Conservation (phyloP, 2,113 vertebrate genomes). For the Dromas ardeola region DNA sequence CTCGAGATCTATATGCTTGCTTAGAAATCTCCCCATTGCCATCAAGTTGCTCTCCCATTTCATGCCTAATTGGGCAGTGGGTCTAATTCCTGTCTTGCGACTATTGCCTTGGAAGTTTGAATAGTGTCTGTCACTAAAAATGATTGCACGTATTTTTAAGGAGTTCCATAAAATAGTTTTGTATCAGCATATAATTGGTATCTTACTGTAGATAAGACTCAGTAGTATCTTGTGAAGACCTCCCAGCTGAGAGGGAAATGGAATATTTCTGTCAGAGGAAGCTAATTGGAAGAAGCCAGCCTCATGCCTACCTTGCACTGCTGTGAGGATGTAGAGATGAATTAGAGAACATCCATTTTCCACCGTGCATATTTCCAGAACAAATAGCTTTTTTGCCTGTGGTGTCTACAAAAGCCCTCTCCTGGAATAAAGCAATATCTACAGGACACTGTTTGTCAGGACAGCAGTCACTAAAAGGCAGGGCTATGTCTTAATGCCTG, state of each 20-base stretch:
- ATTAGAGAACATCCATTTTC: not conserved
- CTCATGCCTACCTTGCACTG: not conserved
- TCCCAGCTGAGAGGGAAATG: slow-evolving; percentile 15
- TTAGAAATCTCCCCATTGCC: not conserved
- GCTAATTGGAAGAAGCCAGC: slow-evolving; percentile 23
- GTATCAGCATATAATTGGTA: slow-evolving; percentile 8
- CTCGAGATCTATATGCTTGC: not conserved
- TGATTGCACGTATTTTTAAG: not conserved
- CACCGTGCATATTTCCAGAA: not conserved
- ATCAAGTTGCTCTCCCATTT: not conserved
- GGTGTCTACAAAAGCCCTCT: not conserved
- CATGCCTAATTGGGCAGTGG: not conserved
- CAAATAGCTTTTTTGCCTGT: not conserved
- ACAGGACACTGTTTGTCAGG: not conserved
- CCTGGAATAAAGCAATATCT: not conserved
- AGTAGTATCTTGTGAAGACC: not conserved
- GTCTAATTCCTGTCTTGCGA: not conserved
- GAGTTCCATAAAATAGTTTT: not conserved
- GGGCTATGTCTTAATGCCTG: not conserved
- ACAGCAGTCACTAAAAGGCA: not conserved
- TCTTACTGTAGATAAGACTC: not conserved
- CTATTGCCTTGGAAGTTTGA: not conserved
- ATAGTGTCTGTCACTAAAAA: not conserved
- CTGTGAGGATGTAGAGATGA: slow-evolving; percentile 12
- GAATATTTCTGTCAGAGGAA: slow-evolving; percentile 13